These are phyloP conservation scores for Druceiella hillmani DNA, from an alignment of 2,888 invertebrate genomes.

Conservation along the genomic window DNA sequence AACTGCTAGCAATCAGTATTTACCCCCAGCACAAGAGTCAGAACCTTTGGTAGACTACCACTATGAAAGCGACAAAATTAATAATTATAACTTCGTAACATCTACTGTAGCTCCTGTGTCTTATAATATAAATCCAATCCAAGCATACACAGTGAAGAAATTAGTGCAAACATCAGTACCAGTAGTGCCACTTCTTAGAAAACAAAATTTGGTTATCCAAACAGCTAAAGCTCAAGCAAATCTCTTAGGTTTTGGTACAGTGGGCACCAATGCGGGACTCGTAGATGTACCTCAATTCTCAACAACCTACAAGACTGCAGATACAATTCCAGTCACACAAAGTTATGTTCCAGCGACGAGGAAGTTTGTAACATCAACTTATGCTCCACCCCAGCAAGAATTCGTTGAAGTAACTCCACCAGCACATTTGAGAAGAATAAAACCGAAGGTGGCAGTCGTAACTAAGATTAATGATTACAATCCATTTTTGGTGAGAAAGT, in stretches of 20 bases:
- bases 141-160: conserved; percentile 31
- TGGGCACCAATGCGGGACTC: conserved; percentile 43
- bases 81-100: not conserved
- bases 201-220: conserved; percentile 43
- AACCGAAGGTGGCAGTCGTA: conserved; percentile 53
- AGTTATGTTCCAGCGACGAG: conserved; percentile 25
- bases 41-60: not conserved
- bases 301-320: conserved; percentile 32
- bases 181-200: conserved; percentile 30
- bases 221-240: conserved; percentile 36
- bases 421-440: conserved; percentile 33
- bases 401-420: conserved; percentile 38
- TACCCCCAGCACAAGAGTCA: not conserved
- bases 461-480: conserved; percentile 68
- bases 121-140: conserved; percentile 33
- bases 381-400: conserved; percentile 36
- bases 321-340: conserved; percentile 28
- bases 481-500: conserved; percentile 62
- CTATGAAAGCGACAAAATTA: conserved; percentile 2
- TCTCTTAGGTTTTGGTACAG: conserved; percentile 43
- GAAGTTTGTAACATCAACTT: conserved; percentile 32
- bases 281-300: conserved; percentile 37
- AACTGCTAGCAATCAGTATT: conserved; percentile 24
- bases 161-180: conserved; percentile 22
- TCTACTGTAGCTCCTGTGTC: conserved; percentile 11